Evolutionary conservation across 2,888 invertebrate genomes (phyloP).

Genomic region (Silvanus unidentatus): DNA sequence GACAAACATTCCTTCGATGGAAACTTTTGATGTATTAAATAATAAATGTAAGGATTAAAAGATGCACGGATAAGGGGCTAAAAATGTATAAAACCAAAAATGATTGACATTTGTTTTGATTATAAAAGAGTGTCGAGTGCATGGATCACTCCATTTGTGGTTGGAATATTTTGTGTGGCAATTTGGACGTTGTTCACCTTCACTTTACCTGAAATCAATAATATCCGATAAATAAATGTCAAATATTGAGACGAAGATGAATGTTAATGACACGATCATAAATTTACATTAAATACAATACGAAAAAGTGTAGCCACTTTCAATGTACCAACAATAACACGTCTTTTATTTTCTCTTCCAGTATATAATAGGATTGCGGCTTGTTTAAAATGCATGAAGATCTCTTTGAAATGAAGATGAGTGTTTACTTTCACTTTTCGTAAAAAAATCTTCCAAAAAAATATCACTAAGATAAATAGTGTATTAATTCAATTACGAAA

Average conservation of each 20-base stretch:
- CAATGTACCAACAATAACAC: neutral
- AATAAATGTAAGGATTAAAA: conserved; percentile 1
- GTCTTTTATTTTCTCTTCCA: neutral
- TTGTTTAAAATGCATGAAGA: conserved; percentile 3
- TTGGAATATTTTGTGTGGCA: conserved; percentile 77
- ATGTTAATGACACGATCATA: neutral
- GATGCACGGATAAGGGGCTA: too few species aligned
- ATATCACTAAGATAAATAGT: too few species aligned
- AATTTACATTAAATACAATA: neutral
- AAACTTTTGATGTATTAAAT: too few species aligned
- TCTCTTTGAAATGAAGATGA: neutral
- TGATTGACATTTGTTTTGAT: too few species aligned
- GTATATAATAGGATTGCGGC: neutral
- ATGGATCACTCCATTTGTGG: conserved; percentile 84
- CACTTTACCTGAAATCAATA: conserved; percentile 61
- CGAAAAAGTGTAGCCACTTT: neutral
- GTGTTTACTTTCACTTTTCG: neutral
- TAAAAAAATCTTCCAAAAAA: too few species aligned
- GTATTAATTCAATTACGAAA: too few species aligned
- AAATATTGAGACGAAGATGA: too few species aligned
- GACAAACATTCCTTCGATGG: too few species aligned
- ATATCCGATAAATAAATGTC: conserved; percentile 13
- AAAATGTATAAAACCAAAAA: too few species aligned
- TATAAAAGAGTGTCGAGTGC: conserved; percentile 65
- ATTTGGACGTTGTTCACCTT: conserved; percentile 79